Conservation (phyloP, 2,797 vertebrate species). For the Tangara arthus region DNA sequence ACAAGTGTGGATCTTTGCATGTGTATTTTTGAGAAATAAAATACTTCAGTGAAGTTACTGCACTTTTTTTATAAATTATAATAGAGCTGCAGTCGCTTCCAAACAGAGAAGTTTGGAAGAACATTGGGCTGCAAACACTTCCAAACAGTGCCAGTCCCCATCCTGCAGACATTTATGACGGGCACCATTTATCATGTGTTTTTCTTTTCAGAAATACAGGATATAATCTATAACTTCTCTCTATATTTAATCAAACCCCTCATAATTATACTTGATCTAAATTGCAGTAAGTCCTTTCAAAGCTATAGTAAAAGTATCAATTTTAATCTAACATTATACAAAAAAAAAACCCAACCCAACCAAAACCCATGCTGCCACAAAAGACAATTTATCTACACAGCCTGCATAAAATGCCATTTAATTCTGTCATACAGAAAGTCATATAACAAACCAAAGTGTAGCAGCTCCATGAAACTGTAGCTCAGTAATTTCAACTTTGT, state of each 20-base stretch:
- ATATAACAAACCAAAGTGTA: background rate
- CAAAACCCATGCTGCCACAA: background rate
- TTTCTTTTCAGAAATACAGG: background rate
- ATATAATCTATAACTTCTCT: background rate
- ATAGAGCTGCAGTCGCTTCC: background rate
- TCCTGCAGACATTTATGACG: background rate
- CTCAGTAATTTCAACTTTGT: background rate
- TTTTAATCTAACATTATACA: background rate
- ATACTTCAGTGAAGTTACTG: background rate
- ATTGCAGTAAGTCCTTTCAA: background rate
- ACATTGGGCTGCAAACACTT: no score
- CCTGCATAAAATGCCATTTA: background rate
- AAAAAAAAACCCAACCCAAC: background rate
- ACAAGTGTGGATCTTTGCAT: background rate
- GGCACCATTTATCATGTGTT: background rate
- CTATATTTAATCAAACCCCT: background rate
- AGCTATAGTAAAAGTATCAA: background rate
- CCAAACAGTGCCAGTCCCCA: background rate
- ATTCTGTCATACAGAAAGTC: background rate
- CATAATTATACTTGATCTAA: background rate
- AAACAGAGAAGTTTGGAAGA: no score
- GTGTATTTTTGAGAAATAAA: background rate
- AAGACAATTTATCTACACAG: background rate
- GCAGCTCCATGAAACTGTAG: background rate
- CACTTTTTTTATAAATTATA: background rate